Evolutionary conservation across 2,888 invertebrate genomes (phyloP), one percentile per base, ranked within the genome.

Genomic region (Hemaris fuciformis): DNA sequence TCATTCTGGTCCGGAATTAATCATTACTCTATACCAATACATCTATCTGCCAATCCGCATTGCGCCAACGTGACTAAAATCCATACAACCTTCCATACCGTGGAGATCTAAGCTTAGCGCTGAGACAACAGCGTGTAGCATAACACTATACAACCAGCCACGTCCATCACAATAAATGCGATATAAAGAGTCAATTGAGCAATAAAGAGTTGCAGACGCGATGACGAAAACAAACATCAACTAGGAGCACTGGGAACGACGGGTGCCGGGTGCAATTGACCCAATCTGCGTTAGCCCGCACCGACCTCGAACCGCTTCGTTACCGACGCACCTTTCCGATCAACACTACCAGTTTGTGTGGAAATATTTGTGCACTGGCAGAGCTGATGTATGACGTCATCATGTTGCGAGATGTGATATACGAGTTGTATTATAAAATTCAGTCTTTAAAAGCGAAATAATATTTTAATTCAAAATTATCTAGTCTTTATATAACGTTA

Each of bases 181-280:
- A n/a, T n/a, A 53, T 18, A 53, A 27, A 48, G 53, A 53, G 53
- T 18, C 53, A 53, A 53, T 53, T 53, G 53, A 43, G 8, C 20
- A 38, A 38, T 38, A 38, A 38, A 34, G n/a, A 13, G 13, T 53
- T 25, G 15, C 48, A 27, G 18, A 27, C 18, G 15, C 10, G 31
- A 15, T 15, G 25, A 46, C 46, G 48, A 53, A 53, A 27, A 27
- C 53, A 53, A 45, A 45, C 53, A 48, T 48, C 27, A 53, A 56
- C 42, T n/a, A 10, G 34, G 20, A 41, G n/a, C n/a, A n/a, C n/a
- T n/a, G n/a, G n/a, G n/a, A 46, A 59, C 18, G 25, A 27, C 15
- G 63, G 64, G 64, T 67, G 74, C 64, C 64, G 65, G 15, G 64
- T 64, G 70, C 75, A 78, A 78, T 78, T 78, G 79, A 77, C 75